Evolutionary conservation across 2,113 vertebrate species (phyloP), one percentile per base, ranked within the genome.

Genomic region (Notarius lentiginosus): DNA sequence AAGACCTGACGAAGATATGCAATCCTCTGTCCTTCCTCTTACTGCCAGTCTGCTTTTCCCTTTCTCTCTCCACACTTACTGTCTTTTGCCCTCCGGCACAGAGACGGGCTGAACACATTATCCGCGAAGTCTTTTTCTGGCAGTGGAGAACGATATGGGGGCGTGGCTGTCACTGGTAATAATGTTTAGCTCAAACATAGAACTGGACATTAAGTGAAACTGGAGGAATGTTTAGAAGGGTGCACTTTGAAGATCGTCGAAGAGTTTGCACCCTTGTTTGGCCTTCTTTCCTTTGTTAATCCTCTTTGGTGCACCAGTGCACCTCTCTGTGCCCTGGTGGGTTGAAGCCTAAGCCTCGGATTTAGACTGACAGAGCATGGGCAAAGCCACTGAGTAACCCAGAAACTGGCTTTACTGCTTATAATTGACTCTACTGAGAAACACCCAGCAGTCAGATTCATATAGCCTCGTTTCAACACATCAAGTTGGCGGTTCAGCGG

Each of bases 81-180:
- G 65, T 80, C 70, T 41, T 20, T 41, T 68, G 51, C 17, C 58
- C 75, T 84, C 77, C n/a, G 79, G 80, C 60, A 61, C 83, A 91
- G 84, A 87, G 88, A 87, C 65, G 22, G 91, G 87, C 91, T 89
- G 79, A 90, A 88, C 90, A 87, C 84, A 87, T 58, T 55, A 41
- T 90, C 88, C 84, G 82, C 66, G 81, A 86, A 89, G 82, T 80
- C 65, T 87, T 90, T 87, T 92, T 84, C 68, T 87, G 87, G 70
- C 85, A 66, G 51, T 22, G 84, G 80, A 90, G 84, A 53, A 76
- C 10, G 22, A 70, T 72, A 66, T 41, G 24, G 85, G 58, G 58
- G 88, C 76, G 58, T 83, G 55, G 77, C 84, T 66, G 85, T 88
- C 87, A 90, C 85, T 89, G 24, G 47, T 77, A 75, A 89, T 84